Evolutionary conservation across 2,888 invertebrate species (phyloP).

Genomic region (Operophtera brumata): DNA sequence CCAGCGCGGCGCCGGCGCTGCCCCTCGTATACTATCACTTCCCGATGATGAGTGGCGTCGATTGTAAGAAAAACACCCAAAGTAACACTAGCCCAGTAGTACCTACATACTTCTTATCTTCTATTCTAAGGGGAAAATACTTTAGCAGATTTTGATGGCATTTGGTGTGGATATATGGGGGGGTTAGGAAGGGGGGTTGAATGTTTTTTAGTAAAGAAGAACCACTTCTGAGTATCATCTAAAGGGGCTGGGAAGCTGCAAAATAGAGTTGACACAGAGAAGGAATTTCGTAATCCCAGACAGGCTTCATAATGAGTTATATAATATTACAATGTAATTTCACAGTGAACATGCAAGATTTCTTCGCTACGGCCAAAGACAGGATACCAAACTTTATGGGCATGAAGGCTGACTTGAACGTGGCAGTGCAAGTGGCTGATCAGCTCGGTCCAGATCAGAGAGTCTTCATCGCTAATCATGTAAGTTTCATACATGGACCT

Average conservation of each 20-base stretch:
- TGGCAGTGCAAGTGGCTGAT: conserved; percentile 80
- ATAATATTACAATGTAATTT: background rate
- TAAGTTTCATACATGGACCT: conserved; percentile 37
- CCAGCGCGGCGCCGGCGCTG: conserved; percentile 83
- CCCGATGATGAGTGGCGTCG: conserved; percentile 47
- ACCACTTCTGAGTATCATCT: too few species aligned
- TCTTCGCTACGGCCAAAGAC: conserved; percentile 80
- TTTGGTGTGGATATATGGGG: too few species aligned
- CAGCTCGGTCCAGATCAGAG: conserved; percentile 67
- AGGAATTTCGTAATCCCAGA: too few species aligned
- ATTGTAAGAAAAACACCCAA: conserved; percentile 30
- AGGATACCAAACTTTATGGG: conserved; percentile 87
- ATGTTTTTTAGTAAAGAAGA: too few species aligned
- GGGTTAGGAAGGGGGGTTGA: too few species aligned
- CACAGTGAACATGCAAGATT: conserved; percentile 80
- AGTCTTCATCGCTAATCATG: conserved; percentile 82
- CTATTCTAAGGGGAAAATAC: too few species aligned
- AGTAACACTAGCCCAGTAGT: background rate
- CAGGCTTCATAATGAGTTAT: too few species aligned
- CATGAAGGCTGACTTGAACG: conserved; percentile 85
- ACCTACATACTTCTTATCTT: too few species aligned
- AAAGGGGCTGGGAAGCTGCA: too few species aligned
- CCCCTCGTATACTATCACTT: conserved; percentile 86
- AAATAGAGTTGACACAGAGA: too few species aligned
- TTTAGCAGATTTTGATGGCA: too few species aligned